Conservation (phyloP, 2,797 vertebrate genomes). For the Natrix natrix region DNA sequence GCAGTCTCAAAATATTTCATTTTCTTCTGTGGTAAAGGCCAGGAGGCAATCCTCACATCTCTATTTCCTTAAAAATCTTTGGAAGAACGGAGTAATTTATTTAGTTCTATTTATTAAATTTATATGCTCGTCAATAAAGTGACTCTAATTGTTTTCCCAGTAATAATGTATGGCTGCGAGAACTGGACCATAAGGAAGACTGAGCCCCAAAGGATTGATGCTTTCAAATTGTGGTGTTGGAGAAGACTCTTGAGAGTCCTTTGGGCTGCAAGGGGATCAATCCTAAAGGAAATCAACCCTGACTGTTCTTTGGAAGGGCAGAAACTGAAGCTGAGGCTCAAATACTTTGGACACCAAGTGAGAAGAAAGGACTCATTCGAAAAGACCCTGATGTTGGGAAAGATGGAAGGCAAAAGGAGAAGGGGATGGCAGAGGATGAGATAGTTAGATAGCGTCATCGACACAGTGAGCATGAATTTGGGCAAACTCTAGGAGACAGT, state of each 20-base stretch:
- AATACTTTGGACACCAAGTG: neutral
- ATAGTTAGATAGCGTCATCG: neutral
- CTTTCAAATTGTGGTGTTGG: neutral
- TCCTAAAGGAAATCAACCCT: neutral
- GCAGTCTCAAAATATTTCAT: neutral
- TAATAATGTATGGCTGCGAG: neutral
- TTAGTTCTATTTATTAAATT: neutral
- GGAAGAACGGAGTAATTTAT: neutral
- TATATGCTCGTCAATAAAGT: neutral
- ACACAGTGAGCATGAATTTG: neutral
- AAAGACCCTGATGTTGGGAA: neutral
- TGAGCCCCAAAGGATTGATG: neutral
- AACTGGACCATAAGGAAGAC: neutral
- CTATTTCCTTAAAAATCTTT: neutral
- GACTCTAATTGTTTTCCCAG: neutral
- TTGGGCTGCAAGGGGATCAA: neutral
- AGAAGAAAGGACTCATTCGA: neutral
- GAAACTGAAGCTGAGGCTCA: neutral
- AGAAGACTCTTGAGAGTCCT: neutral
- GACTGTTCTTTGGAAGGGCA: neutral
- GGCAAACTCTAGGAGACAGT: neutral
- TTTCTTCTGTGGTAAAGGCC: neutral
- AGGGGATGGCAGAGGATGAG: neutral
- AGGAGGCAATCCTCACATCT: neutral
- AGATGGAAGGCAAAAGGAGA: neutral